Percentiles rank a stretch among this genome's conserved stretches.
Evolutionary conservation across 2,888 invertebrate genomes (phyloP).

Genomic region (Epicampocera succincta): DNA sequence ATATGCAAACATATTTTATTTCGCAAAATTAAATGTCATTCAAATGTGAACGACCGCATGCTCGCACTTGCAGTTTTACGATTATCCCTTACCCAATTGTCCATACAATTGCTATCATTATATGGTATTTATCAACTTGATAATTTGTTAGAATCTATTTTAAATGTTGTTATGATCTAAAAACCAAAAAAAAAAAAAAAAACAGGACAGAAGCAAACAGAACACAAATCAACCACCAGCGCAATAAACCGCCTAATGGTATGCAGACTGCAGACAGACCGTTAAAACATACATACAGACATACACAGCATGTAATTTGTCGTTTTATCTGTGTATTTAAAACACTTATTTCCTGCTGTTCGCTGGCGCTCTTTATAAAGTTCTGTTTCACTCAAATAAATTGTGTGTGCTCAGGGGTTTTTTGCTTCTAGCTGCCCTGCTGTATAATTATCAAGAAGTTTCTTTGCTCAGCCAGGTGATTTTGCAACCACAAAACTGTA

Average conservation of each 20-base stretch:
- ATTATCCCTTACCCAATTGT: constrained; percentile 21
- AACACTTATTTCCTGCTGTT: neutral
- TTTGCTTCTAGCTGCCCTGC: constrained; percentile 7
- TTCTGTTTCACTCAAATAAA: constrained; percentile 8
- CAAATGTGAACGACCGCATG: neutral
- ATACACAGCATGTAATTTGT: constrained; percentile 46
- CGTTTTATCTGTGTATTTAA: neutral
- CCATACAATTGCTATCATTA: constrained; percentile 16
- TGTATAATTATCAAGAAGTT: constrained; percentile 49
- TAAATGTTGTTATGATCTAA: constrained; percentile 43
- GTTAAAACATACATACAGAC: constrained; percentile 5
- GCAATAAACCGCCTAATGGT: constrained; percentile 52
- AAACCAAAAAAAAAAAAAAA: no score
- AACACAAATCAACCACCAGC: constrained; percentile 29
- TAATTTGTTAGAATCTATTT: constrained; percentile 56
- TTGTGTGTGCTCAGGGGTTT: constrained; percentile 32
- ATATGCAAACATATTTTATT: constrained; percentile 44
- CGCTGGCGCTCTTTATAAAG: neutral
- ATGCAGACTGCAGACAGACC: constrained; percentile 49
- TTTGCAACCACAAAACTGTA: constrained; percentile 57
- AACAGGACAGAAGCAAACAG: no score
- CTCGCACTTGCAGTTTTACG: neutral
- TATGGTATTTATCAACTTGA: constrained; percentile 29
- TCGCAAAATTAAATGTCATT: constrained; percentile 45
- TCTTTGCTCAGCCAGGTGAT: constrained; percentile 40